A percentile compares a stretch with the other conserved stretches of the same genome.
Evolutionary conservation across 1,140 invertebrate genomes (phyloP).

Genomic region (Spodoptera litura): DNA sequence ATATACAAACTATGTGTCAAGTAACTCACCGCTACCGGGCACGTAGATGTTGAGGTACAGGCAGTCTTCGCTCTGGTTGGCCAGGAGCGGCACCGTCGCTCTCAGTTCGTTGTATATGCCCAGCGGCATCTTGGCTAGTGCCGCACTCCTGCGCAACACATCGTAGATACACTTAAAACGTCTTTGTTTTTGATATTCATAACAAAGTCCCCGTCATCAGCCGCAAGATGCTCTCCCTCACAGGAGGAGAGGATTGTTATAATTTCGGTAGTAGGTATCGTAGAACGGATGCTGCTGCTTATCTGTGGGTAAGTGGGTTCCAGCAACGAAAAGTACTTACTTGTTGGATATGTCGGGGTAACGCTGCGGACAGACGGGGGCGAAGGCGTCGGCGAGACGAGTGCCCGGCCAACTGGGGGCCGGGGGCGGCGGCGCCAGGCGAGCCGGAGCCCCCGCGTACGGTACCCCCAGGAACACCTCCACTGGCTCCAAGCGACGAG

Average conservation of each 20-base stretch:
- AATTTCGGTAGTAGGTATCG: no score
- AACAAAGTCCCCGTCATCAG: no score
- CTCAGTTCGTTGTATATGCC: constrained; percentile 89
- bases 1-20: not conserved
- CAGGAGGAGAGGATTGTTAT: no score
- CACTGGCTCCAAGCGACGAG: constrained; percentile 91
- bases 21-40: constrained; percentile 91
- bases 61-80: constrained; percentile 96
- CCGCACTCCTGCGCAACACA: constrained; percentile 84
- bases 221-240: no score
- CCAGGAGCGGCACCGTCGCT: constrained; percentile 88
- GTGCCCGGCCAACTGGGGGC: constrained; percentile 91
- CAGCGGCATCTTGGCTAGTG: constrained; percentile 89
- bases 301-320: no score
- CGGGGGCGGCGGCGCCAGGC: constrained; percentile 90
- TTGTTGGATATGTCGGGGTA: constrained; percentile 91
- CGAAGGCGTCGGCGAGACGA: constrained; percentile 90
- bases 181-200: no score
- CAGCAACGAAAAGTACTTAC: constrained; percentile 53
- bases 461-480: constrained; percentile 94
- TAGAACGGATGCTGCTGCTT: no score
- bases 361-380: constrained; percentile 92
- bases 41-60: constrained; percentile 96
- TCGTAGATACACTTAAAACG: no score
- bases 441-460: constrained; percentile 92